Conservation (phyloP, 2,888 invertebrate species). For the Scaptomyza reducta region DNA sequence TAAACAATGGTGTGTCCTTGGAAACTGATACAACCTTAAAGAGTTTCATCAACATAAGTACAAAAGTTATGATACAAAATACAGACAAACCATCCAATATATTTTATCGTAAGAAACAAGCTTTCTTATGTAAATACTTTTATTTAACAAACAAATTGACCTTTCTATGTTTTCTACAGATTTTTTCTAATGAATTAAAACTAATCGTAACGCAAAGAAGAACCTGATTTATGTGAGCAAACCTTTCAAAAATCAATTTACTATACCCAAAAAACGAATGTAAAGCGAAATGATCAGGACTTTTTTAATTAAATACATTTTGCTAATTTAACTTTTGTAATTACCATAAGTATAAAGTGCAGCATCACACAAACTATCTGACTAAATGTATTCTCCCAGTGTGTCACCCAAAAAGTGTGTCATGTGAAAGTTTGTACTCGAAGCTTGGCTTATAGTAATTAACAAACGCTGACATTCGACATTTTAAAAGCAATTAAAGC, state of each 20-base stretch:
- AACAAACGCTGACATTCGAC: neutral
- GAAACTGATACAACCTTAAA: neutral
- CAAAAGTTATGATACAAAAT: neutral
- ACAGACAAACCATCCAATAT: no score
- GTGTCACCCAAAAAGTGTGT: neutral
- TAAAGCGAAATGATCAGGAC: no score
- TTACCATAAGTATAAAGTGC: neutral
- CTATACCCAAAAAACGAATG: neutral
- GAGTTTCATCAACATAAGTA: neutral
- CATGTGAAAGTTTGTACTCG: neutral
- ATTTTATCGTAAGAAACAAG: neutral
- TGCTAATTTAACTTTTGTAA: no score
- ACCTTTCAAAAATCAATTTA: neutral
- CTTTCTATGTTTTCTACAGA: neutral
- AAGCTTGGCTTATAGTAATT: conserved; percentile 5
- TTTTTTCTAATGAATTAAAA: no score
- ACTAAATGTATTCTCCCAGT: neutral
- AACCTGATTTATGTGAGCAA: no score
- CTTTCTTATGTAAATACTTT: neutral
- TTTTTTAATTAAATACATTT: no score
- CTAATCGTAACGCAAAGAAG: no score
- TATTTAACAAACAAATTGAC: no score
- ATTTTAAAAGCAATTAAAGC: neutral
- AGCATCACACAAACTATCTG: neutral
- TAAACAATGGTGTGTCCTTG: neutral